These are phyloP conservation scores for Beris morrisii DNA, from an alignment of 2,888 invertebrate genomes.

Conservation along the genomic window DNA sequence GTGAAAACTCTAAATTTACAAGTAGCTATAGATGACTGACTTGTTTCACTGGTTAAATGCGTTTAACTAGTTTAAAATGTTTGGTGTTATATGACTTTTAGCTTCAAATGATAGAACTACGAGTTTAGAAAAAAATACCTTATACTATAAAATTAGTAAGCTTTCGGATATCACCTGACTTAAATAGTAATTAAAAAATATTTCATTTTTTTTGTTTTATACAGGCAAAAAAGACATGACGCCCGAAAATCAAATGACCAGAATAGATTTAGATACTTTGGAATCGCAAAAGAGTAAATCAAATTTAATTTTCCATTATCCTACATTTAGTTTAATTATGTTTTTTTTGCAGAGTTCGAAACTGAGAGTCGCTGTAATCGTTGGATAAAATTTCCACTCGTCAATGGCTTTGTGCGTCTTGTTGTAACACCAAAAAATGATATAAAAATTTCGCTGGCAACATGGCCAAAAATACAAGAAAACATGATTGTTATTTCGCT, in stretches of 20 bases:
- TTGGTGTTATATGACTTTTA: no score
- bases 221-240: no score
- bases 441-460: neutral
- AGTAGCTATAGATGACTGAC: no score
- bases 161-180: no score
- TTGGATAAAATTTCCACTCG: slow-evolving; percentile 3
- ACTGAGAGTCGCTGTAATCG: neutral
- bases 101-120: no score
- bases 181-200: no score
- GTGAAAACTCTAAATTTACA: no score
- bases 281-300: neutral
- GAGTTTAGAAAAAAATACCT: no score
- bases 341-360: slow-evolving; percentile 7
- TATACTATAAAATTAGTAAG: no score
- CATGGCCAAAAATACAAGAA: neutral
- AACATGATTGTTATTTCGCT: slow-evolving; percentile 4
- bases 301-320: neutral
- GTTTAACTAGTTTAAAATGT: no score
- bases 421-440: neutral
- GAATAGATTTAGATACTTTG: neutral
- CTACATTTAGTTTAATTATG: neutral
- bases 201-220: no score
- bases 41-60: no score
- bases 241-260: neutral
- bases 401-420: slow-evolving; percentile 6